Base-by-base conservation (phyloP, 2,113 vertebrate genomes). In the Lepus timidus region DNA sequence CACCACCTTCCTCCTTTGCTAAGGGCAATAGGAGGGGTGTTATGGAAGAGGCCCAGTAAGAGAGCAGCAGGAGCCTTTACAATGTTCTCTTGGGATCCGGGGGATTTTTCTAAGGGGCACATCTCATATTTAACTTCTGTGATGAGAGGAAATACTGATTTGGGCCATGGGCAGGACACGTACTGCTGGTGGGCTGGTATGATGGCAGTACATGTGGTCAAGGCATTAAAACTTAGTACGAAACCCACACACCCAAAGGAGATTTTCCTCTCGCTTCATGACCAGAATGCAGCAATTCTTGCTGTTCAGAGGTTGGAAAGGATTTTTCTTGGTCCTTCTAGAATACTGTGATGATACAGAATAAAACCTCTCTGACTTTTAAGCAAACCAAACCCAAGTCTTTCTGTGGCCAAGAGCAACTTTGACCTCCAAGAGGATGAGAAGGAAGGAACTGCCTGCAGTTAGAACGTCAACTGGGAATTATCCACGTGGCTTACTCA, bases 371-470 rank as follows among this genome's bases (percentile, higher is more conserved):
- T 68, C 23, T 73, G 86, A 81, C 27, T 96, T 86, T 80, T 82
- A 90, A 88, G 82, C 36, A 90, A 83, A 94, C 85, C 36, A 76
- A 83, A 90, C 33, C 36, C 58, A 94, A 92, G 79, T 62, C 49
- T 92, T 92, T 86, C 55, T 80, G 88, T 88, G 65, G 74, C 52
- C 49, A 90, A 79, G 33, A 82, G 75, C 31, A 83, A 74, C 12
- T 27, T 6, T 79, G 58, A 90, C 27, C n/a, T 62, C 4, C 39
- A 17, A 92, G n/a, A 71, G 52, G 74, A 22, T 13, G 4, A 73
- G 49, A 51, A 65, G 51, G 78, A 67, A 61, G 68, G 36, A 64
- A 94, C 11, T 33, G 33, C 16, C 27, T n/a, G 31, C 12, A 25
- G 58, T 19, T 65, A 20, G 83, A 68, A 51, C 31, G 52, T 2